Conservation (phyloP, 2,797 vertebrate genomes). For the Synaphobranchus kaupii region DNA sequence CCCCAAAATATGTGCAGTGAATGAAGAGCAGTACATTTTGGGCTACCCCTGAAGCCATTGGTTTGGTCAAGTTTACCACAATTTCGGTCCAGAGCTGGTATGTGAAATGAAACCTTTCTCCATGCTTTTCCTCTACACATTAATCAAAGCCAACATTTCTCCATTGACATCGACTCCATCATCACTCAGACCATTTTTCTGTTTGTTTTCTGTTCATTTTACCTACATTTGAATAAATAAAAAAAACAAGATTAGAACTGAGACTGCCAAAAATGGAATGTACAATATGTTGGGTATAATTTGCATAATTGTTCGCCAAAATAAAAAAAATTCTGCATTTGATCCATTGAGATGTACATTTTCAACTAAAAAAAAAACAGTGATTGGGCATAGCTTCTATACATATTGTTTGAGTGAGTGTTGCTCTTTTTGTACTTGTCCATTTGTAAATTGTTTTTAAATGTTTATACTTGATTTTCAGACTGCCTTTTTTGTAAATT, state of each 20-base stretch:
- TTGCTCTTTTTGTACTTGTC: conserved; percentile 95
- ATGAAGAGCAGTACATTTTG: conserved; percentile 65
- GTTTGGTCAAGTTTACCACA: conserved; percentile 53
- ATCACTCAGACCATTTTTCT: conserved; percentile 36
- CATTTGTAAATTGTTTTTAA: conserved; percentile 99
- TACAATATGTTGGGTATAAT: conserved; percentile 73
- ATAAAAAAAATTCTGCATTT: conserved; percentile 48
- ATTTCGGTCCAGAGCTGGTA: conserved; percentile 42
- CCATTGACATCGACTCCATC: not conserved
- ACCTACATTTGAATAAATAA: conserved; percentile 47
- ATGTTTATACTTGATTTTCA: conserved; percentile 99
- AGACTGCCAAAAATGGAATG: conserved; percentile 81
- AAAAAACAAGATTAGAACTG: conserved; percentile 59
- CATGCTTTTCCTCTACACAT: conserved; percentile 13
- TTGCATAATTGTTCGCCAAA: conserved; percentile 70
- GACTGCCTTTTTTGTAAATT: conserved; percentile 99
- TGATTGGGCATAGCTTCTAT: conserved; percentile 70
- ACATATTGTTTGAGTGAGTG: conserved; percentile 75
- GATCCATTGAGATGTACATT: conserved; percentile 46
- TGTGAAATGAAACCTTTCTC: conserved; percentile 57
- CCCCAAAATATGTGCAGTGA: conserved; percentile 57
- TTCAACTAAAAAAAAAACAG: conserved; percentile 48
- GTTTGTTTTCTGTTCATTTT: conserved; percentile 43
- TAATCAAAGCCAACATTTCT: conserved; percentile 34
- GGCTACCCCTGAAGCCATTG: conserved; percentile 52